Conservation (phyloP, 2,888 invertebrate genomes). For the Hyposoter didymator region DNA sequence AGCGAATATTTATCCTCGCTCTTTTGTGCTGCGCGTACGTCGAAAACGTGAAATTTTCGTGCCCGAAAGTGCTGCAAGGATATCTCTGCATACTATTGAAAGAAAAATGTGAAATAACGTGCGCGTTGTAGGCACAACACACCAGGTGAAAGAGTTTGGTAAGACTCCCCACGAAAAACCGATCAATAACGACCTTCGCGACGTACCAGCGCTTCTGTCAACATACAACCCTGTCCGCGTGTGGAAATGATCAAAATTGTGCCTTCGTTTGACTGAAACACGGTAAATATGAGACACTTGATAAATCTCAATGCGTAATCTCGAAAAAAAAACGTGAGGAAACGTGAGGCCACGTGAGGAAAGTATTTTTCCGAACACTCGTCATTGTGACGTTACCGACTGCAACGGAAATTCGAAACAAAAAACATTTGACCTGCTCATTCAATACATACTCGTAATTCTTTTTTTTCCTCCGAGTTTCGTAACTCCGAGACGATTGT, state of each 20-base stretch:
- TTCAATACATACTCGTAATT: not conserved
- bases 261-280: not conserved
- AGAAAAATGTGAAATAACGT: conserved; percentile 19
- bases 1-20: not conserved
- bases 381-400: not conserved
- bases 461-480: conserved; percentile 1
- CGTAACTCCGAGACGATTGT: conserved; percentile 14
- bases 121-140: conserved; percentile 15
- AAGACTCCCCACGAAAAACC: conserved; percentile 1
- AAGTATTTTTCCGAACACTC: not conserved
- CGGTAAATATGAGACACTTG: not conserved
- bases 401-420: not conserved
- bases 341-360: not conserved
- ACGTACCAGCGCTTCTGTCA: not conserved
- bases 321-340: not conserved
- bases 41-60: conserved; percentile 9
- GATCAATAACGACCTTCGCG: conserved; percentile 39
- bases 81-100: not conserved
- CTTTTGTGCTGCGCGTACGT: not conserved
- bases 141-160: conserved; percentile 15
- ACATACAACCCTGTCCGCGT: not conserved
- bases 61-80: not conserved
- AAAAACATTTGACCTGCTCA: not conserved
- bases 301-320: not conserved
- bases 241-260: not conserved